A percentile compares a stretch with the other conserved stretches of the same genome.
phyloP scores from a whole-genome alignment of 2,888 invertebrate species.

The Nomada goodeniana region DNA sequence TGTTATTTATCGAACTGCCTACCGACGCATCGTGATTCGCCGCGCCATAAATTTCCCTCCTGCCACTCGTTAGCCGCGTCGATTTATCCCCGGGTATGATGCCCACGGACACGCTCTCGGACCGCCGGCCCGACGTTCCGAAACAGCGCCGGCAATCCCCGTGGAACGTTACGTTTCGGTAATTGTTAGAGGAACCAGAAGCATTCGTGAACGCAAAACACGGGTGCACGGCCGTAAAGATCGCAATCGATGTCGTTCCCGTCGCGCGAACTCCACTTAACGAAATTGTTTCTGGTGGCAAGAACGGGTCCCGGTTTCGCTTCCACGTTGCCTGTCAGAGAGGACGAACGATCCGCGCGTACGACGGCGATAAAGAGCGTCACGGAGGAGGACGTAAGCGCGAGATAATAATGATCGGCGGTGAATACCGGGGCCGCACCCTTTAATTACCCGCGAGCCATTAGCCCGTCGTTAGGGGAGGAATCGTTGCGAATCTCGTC shows the following conservation, averaged over 20 bases:
- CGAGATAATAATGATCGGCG: conserved; percentile 16
- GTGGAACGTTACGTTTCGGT: not conserved
- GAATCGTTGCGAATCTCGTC: conserved; percentile 8
- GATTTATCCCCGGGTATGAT: conserved; percentile 18
- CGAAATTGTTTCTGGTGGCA: not conserved
- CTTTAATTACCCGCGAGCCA: conserved; percentile 56
- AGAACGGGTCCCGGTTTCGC: not conserved
- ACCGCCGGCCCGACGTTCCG: conserved; percentile 1
- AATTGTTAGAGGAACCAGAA: too few relatives aligned
- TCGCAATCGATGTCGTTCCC: not conserved
- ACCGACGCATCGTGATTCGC: conserved; percentile 20
- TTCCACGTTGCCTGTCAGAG: too few relatives aligned
- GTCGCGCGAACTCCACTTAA: not conserved
- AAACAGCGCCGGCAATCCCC: not conserved
- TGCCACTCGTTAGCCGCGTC: conserved; percentile 35
- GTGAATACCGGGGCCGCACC: not conserved
- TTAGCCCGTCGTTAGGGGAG: conserved; percentile 50
- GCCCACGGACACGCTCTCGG: conserved; percentile 6
- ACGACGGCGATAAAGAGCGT: not conserved
- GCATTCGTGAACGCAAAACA: not conserved
- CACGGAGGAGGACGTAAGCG: not conserved
- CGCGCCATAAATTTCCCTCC: conserved; percentile 32
- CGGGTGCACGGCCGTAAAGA: not conserved
- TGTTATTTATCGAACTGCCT: conserved; percentile 48
- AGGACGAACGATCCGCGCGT: not conserved